Base-by-base conservation (phyloP, 1,140 invertebrate genomes). In the Trichomalopsis sarcophagae region DNA sequence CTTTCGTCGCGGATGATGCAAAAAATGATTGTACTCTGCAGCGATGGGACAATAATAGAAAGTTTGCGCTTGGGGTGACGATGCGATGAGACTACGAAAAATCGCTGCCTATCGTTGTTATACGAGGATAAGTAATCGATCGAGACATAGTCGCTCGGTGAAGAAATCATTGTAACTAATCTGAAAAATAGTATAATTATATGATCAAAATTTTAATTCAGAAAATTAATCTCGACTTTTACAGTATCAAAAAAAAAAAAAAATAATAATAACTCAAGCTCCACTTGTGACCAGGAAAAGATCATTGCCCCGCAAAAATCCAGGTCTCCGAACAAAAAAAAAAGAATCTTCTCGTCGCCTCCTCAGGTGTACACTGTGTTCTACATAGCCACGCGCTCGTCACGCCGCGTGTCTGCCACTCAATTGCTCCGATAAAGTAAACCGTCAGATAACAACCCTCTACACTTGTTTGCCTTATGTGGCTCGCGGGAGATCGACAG, bases 371-470 rank as follows among this genome's bases (percentile, higher is more conserved):
- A 55, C 13, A 17, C 13, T 23, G 23, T 27, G 2, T 27, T 69
- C 68, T 11, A 71, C 10, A 71, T 71, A 71, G 23, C 69, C 69
- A 71, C 69, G 69, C 69, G 69, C 69, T 71, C 69, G 30, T 71
- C 69, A 71, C 69, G 69, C 69, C 23, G 14, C 30, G 23, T 27
- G 69, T 71, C 69, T 71, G 10, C 23, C 69, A 17, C 30, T 33
- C 69, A 30, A 71, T 33, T 33, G 30, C 69, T 30, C 27, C 69
- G 69, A 71, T 71, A 71, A 33, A 71, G 14, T 13, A 71, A 33
- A n/a, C 55, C 55, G 55, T 62, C 55, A 62, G 55, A 62, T 62
- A 62, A 62, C 55, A n/a, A 62, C 21, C 55, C 55, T 62, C 55
- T 17, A 44, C 9, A 44, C 21, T 62, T 62, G 55, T 62, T 62